Evolutionary conservation across 2,888 invertebrate species (phyloP).

Genomic region (Sesia apiformis): DNA sequence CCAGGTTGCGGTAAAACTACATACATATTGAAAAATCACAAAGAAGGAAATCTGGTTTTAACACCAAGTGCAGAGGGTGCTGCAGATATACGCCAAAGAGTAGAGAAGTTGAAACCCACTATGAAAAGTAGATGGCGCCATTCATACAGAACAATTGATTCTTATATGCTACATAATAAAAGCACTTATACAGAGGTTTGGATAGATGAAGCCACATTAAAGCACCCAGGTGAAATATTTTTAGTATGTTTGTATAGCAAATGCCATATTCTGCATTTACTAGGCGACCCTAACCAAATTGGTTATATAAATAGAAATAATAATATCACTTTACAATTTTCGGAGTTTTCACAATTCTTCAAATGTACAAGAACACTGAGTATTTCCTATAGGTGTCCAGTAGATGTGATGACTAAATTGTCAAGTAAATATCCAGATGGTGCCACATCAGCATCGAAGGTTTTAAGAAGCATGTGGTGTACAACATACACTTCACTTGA

Average conservation of each 20-base stretch:
- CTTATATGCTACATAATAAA: slow-evolving; percentile 1
- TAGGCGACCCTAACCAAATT: slow-evolving; percentile 7
- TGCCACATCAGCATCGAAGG: slow-evolving; percentile 3
- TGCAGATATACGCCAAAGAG: slow-evolving; percentile 4
- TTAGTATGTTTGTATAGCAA: slow-evolving; percentile 5
- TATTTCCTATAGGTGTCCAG: slow-evolving; percentile 6
- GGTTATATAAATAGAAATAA: slow-evolving; percentile 4
- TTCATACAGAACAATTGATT: slow-evolving; percentile 6
- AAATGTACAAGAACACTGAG: background rate
- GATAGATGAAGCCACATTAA: slow-evolving; percentile 7
- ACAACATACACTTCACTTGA: slow-evolving; percentile 1
- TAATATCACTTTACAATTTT: background rate
- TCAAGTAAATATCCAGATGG: slow-evolving; percentile 1
- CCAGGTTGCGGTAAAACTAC: slow-evolving; percentile 7
- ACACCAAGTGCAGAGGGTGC: slow-evolving; percentile 6
- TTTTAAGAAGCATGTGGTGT: slow-evolving; percentile 2
- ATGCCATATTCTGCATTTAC: background rate
- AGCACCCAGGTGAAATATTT: slow-evolving; percentile 7
- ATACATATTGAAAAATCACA: slow-evolving; percentile 3
- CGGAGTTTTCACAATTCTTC: slow-evolving; percentile 3
- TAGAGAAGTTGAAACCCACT: background rate
- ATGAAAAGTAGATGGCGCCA: background rate
- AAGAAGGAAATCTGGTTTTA: slow-evolving; percentile 1
- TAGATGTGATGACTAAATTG: slow-evolving; percentile 4
- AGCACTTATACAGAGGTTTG: background rate